These are phyloP conservation scores for Phyllopteryx taeniolatus DNA, from an alignment of 2,113 vertebrate genomes.

Conservation along the genomic window DNA sequence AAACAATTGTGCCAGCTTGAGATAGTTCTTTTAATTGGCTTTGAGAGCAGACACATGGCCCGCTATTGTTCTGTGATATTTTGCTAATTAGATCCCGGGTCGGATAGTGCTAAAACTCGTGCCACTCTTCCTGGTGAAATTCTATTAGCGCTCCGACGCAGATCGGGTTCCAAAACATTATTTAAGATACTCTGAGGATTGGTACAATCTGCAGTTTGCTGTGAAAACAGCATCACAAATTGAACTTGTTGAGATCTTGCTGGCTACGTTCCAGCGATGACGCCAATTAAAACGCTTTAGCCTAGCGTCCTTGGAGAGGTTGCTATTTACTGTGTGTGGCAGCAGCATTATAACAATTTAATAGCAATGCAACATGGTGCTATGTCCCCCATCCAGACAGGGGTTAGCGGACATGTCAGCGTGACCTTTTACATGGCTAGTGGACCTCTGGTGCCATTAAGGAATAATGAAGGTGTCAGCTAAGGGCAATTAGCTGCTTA, in stretches of 20 bases:
- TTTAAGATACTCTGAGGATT: slow-evolving; percentile 42
- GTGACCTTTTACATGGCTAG: slow-evolving; percentile 68
- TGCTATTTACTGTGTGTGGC: background rate
- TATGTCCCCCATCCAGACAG: slow-evolving; percentile 35
- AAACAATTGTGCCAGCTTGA: slow-evolving; percentile 41
- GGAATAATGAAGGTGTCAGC: slow-evolving; percentile 71
- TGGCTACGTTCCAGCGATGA: background rate
- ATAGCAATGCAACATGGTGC: slow-evolving; percentile 35
- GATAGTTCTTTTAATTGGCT: slow-evolving; percentile 58
- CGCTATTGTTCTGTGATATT: slow-evolving; percentile 59
- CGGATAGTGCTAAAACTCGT: slow-evolving; percentile 47
- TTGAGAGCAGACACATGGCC: slow-evolving; percentile 45
- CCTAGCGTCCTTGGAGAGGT: background rate
- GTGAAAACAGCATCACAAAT: background rate
- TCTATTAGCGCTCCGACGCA: slow-evolving; percentile 37
- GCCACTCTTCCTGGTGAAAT: slow-evolving; percentile 37
- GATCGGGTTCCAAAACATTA: slow-evolving; percentile 17
- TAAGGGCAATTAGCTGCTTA: slow-evolving; percentile 74
- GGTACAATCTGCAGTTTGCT: background rate
- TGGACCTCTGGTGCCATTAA: slow-evolving; percentile 63
- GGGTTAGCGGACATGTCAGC: slow-evolving; percentile 34
- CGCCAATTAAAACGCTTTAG: slow-evolving; percentile 1
- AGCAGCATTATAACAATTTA: background rate
- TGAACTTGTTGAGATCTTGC: background rate
- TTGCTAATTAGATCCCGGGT: slow-evolving; percentile 55